Base-by-base conservation (phyloP, 2,888 invertebrate genomes). In the Gastrophysa polygoni region DNA sequence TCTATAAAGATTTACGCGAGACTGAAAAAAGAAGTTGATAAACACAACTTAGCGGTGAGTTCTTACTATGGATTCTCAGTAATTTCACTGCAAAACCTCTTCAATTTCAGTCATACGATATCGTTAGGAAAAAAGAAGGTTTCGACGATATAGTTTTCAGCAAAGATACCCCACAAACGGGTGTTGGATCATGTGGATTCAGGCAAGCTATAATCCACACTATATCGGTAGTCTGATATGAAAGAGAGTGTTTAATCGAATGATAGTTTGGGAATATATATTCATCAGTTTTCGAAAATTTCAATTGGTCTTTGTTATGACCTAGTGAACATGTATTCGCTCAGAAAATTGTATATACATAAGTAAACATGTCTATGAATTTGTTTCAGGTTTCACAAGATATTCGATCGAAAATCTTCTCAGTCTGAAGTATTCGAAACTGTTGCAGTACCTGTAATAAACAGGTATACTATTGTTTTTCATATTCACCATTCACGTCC, bases 371-470 rank as follows among this genome's bases (percentile, higher is more conserved):
- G 1, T n/a, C 16, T n/a, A 49, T 4, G 2, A 38, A 56, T 20
- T 18, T 48, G 51, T 68, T 67, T 48, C 69, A 85, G 85, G 68
- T 85, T 84, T 74, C 73, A 80, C 34, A 81, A 81, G 69, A 77
- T 85, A 59, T 85, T 85, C 68, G 81, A 82, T 60, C 76, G 80
- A 60, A 56, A 69, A 47, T 69, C 76, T 6, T 68, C 70, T 1
- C 85, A 85, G 71, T 70, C 74, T 6, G 78, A 79, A 8, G 68
- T 85, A 28, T 85, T 84, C 68, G 78, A 82, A 8, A 73, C 64
- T 38, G 81, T 85, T 6, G 85, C 84, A 1, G 81, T 79, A 66
- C 85, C 85, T 16, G 80, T 85, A 16, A 75, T 85, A 29, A 78
- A 83, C 60, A 83, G 83, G 84, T 84, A 78, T 11, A 14, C 38